Base-by-base conservation (phyloP, 2,888 invertebrate genomes). In the Abrostola tripartita region DNA sequence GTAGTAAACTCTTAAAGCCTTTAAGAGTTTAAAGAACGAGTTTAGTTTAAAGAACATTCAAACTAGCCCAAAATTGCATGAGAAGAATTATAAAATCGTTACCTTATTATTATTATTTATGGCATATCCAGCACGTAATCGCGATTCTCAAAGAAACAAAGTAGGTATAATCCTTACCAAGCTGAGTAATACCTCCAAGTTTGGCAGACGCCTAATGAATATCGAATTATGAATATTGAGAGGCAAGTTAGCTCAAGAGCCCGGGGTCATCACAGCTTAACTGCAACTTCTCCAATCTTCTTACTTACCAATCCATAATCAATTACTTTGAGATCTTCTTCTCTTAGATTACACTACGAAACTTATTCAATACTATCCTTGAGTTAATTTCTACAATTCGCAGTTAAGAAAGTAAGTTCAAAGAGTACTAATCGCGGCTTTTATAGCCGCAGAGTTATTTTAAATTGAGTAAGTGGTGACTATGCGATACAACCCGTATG, bases 141-240 rank as follows among this genome's bases (percentile, higher is more conserved):
- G 79, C 73, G 80, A 83, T 82, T 73, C 54, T 60, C 52, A 52
- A 61, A 68, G 66, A 72, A 79, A 81, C 70, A 81, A 79, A 81
- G 80, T 70, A 68, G 50, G 85, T 87, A 89, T 92, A 92, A 92
- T 92, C 92, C 88, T 88, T 81, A 86, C 87, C 75, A 85, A 88
- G 84, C 86, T 79, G 69, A 81, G 84, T 85, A 88, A 87, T 85
- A 78, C 81, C 87, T 73, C 71, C 80, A 86, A 91, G 84, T 90
- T 91, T 69, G 76, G 72, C 81, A 79, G 82, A 81, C 83, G 86
- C 79, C 78, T 83, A 84, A 85, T 85, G 86, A 88, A 89, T 87
- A 84, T 82, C 84, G 84, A 83, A 85, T 85, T 89, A 91, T 90
- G 86, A 90, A 91, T 91, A 92, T 90, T 89, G 85, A 81, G 78